Percentiles rank a stretch among this genome's conserved stretches.
phyloP scores from a whole-genome alignment of 2,888 invertebrate species.

The Anorthoa munda region DNA sequence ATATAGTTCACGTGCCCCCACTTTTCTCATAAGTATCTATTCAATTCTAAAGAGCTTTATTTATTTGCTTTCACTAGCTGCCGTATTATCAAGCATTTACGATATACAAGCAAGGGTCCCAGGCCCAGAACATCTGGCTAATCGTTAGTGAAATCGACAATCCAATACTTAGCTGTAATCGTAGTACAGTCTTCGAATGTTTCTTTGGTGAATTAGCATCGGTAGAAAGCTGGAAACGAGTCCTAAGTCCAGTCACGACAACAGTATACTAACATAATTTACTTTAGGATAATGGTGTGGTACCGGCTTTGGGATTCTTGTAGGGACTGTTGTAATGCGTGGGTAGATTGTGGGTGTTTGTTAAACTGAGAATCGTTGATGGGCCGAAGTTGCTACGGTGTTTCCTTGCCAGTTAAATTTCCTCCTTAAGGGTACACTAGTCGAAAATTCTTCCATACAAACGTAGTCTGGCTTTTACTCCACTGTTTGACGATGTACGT shows the following conservation, averaged over 20 bases:
- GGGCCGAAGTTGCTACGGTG: background rate
- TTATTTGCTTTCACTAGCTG: conserved; percentile 57
- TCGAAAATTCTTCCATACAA: too few species aligned
- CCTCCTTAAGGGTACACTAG: background rate
- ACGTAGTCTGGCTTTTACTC: too few species aligned
- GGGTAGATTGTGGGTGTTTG: conserved; percentile 26
- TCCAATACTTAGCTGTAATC: conserved; percentile 47
- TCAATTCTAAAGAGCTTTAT: conserved; percentile 61
- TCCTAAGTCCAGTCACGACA: conserved; percentile 48
- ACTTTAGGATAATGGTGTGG: conserved; percentile 38
- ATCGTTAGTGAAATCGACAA: conserved; percentile 60
- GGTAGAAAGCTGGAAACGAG: conserved; percentile 54
- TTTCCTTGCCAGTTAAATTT: background rate
- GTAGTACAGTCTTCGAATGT: conserved; percentile 47
- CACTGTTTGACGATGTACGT: too few species aligned
- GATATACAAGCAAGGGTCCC: conserved; percentile 50
- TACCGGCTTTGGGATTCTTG: conserved; percentile 31
- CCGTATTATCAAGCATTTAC: conserved; percentile 53
- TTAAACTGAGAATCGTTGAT: conserved; percentile 1
- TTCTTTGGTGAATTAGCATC: conserved; percentile 57
- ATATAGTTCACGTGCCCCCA: conserved; percentile 44
- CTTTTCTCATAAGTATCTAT: conserved; percentile 54
- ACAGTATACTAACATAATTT: conserved; percentile 47
- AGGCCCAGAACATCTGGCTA: conserved; percentile 56
- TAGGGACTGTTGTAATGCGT: conserved; percentile 25